Evolutionary conservation across 2,888 invertebrate species (phyloP).

Genomic region (Junonia oenone): DNA sequence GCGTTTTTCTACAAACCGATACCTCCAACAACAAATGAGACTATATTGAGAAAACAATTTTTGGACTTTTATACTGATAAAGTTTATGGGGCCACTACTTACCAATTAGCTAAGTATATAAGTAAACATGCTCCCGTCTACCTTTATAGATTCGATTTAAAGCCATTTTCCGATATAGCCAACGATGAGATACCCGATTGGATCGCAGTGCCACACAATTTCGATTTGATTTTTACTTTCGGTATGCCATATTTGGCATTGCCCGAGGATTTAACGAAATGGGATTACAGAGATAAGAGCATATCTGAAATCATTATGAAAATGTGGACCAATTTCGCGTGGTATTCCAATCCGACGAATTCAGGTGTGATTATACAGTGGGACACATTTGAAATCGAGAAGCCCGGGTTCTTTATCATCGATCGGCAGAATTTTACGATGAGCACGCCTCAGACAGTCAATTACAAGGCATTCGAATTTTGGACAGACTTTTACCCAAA

Average conservation of each 20-base stretch:
- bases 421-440: constrained; percentile 87
- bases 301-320: constrained; percentile 89
- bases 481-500: constrained; percentile 92
- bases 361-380: constrained; percentile 86
- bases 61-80: constrained; percentile 87
- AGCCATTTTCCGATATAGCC: constrained; percentile 83
- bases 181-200: constrained; percentile 85
- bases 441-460: constrained; percentile 83
- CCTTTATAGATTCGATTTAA: constrained; percentile 87
- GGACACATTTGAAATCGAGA: constrained; percentile 84
- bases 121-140: constrained; percentile 82
- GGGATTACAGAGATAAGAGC: constrained; percentile 88
- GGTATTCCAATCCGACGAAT: constrained; percentile 85
- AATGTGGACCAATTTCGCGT: constrained; percentile 89
- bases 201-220: constrained; percentile 90
- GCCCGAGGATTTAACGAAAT: constrained; percentile 80
- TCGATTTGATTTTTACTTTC: constrained; percentile 89
- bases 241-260: constrained; percentile 87
- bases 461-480: constrained; percentile 88
- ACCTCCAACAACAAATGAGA: constrained; percentile 81
- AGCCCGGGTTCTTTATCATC: constrained; percentile 85
- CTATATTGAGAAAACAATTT: constrained; percentile 81
- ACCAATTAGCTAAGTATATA: constrained; percentile 82
- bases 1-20: constrained; percentile 87
- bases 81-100: constrained; percentile 85